Evolutionary conservation across 2,797 vertebrate genomes (phyloP), one percentile per base, ranked within the genome.

Genomic region (Sciaenops ocellatus): DNA sequence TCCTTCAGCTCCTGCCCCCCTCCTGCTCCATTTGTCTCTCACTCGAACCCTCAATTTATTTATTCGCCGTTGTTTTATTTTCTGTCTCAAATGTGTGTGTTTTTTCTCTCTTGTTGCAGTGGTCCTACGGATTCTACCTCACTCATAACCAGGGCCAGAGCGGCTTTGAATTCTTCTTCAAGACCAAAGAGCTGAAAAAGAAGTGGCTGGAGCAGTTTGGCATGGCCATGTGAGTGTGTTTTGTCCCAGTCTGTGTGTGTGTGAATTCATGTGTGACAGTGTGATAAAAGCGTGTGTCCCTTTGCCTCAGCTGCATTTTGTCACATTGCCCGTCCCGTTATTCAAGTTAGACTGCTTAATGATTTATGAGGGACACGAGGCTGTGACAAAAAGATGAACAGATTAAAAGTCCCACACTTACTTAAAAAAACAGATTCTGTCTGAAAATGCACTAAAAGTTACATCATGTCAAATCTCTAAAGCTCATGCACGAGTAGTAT

Each of bases 121-220:
- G 98, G 98, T 98, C 97, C 80, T 96, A 99, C 0, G 98, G 98
- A 91, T 99, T 99, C 96, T 99, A 98, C 96, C 98, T 99, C 95
- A 98, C 97, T 71, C 98, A 99, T 80, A 96, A 95, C 83, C 97
- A 99, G 93, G 98, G 98, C 83, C 98, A 99, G 93, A 99, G 91
- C 48, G 98, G 98, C 77, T 96, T 99, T 80, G 98, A 99, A 92
- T 97, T 99, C 94, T 99, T 98, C 90, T 99, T 99, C 94, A 99
- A 99, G 95, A 99, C 98, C 85, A 99, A 98, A 94, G 98, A 99
- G 84, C 93, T 99, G 92, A 99, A 99, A 93, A 99, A 99, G 95
- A 99, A 99, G 88, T 99, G 98, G 97, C 95, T 99, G 88, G 98
- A 99, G 76, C 98, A 98, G 93, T 99, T 99, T 92, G 96, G 97